Base-by-base conservation (phyloP, 2,113 vertebrate genomes). In the Perccottus glenii region DNA sequence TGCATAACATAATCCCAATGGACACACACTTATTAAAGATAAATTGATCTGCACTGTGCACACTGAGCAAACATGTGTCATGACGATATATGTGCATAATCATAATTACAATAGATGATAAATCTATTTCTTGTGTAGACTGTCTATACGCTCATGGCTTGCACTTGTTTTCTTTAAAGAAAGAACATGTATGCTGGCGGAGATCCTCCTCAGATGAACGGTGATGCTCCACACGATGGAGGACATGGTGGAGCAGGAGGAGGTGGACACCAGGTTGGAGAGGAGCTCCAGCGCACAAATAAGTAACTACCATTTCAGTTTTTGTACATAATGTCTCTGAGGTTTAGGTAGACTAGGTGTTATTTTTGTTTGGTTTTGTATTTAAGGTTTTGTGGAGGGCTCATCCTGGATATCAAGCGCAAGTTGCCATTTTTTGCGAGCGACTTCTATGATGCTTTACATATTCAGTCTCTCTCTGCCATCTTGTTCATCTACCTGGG, bases 401-500 rank as follows among this genome's bases (percentile, higher is more conserved):
- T 99, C 11, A 27, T 98, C 84, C 94, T 98, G 85, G 98, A 99
- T 64, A 85, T 99, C 55, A 98, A 97, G 78, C 94, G 98, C 80
- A 99, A 99, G 89, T 88, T 93, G 49, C 98, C 97, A 0, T 98
- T 95, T 90, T 99, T 96, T 0, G 94, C 92, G 75, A 99, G 98
- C 3, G 98, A 99, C 86, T 98, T 99, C 88, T 96, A 94, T 0
- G 97, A 99, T 0, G 96, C 94, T 6, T 85, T 99, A 36, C 93
- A 96, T 52, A 99, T 99, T 85, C 98, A 99, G 90, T 94, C 96
- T 5, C 94, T 99, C 51, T 99, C 98, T 4, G 94, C 98, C 71
- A 94, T 97, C 84, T 88, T 99, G 75, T 99, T 99, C 90, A 98
- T 99, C 83, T 99, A 99, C 78, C 89, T 99, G 89, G 98, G 94